Base-by-base conservation (phyloP, 1,140 invertebrate species). In the Conus betulinus region DNA sequence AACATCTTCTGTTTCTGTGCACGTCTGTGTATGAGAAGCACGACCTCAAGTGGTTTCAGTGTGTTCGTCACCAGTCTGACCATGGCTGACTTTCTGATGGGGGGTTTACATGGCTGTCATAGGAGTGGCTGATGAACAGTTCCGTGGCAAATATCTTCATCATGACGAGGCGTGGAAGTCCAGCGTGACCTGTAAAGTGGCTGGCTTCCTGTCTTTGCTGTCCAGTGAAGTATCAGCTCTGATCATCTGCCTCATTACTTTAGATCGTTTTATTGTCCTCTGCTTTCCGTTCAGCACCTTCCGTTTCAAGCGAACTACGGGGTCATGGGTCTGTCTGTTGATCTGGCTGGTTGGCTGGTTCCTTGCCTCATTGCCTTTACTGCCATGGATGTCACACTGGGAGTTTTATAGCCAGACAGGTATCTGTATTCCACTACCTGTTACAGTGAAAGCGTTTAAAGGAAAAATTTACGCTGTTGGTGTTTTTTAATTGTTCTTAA, bases 131-230 rank as follows among this genome's bases (percentile, higher is more conserved):
- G n/a, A n/a, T n/a, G n/a, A n/a, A n/a, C n/a, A n/a, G n/a, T n/a
- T n/a, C n/a, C n/a, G n/a, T n/a, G n/a, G n/a, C n/a, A n/a, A n/a
- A n/a, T n/a, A n/a, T n/a, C n/a, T n/a, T n/a, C n/a, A n/a, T n/a
- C n/a, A n/a, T n/a, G n/a, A n/a, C n/a, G n/a, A n/a, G n/a, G n/a
- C 76, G 20, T 94, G 93, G 93, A 90, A 89, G 20, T 51, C 88
- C 15, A 91, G 93, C 53, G 23, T 6, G 0, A 51, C 85, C 3
- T 94, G 93, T 85, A 85, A 89, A 79, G 6, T 90, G 15, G 92
- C 93, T 25, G 93, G 93, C 7, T 89, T 93, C 60, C 17, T 63
- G 60, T 63, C 60, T 63, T 63, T 63, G 17, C 11, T 63, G 60
- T 63, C 60, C 60, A n/a, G 60, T 63, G 60, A 63, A 20, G 60